Conservation (phyloP, 2,797 vertebrate species). For the Oreortyx pictus region DNA sequence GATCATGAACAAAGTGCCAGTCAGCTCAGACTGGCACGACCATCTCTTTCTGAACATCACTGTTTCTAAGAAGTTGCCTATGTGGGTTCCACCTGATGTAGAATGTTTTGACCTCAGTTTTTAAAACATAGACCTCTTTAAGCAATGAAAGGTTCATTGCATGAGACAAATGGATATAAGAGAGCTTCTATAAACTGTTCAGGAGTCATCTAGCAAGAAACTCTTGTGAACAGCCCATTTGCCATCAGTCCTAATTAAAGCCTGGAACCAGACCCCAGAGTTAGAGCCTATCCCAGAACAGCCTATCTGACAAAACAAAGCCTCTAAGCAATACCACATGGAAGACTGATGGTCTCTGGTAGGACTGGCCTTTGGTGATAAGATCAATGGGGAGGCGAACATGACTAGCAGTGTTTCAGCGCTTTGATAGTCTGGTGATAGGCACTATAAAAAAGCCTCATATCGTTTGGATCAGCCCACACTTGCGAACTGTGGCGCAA, state of each 20-base stretch:
- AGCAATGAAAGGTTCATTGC: background rate
- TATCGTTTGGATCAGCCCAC: background rate
- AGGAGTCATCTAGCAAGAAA: background rate
- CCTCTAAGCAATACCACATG: slow-evolving; percentile 16
- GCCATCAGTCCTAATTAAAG: slow-evolving; percentile 28
- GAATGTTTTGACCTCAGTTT: background rate
- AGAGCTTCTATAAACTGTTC: background rate
- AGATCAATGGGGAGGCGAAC: background rate
- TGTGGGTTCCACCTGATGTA: background rate
- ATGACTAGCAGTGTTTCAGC: background rate
- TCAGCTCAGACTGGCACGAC: background rate
- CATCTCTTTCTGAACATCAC: slow-evolving; percentile 3
- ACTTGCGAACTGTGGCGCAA: background rate
- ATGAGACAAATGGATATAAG: background rate
- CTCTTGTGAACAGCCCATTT: background rate
- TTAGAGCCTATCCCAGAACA: background rate
- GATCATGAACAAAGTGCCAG: background rate
- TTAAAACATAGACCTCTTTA: background rate
- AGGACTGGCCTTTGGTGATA: slow-evolving; percentile 19
- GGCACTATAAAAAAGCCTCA: slow-evolving; percentile 7
- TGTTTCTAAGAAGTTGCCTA: background rate
- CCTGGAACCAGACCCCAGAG: background rate
- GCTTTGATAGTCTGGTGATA: slow-evolving; percentile 28
- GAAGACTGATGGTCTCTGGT: background rate
- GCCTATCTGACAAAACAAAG: background rate